Conservation (phyloP, 2,797 vertebrate genomes). For the Eulemur rubriventer region DNA sequence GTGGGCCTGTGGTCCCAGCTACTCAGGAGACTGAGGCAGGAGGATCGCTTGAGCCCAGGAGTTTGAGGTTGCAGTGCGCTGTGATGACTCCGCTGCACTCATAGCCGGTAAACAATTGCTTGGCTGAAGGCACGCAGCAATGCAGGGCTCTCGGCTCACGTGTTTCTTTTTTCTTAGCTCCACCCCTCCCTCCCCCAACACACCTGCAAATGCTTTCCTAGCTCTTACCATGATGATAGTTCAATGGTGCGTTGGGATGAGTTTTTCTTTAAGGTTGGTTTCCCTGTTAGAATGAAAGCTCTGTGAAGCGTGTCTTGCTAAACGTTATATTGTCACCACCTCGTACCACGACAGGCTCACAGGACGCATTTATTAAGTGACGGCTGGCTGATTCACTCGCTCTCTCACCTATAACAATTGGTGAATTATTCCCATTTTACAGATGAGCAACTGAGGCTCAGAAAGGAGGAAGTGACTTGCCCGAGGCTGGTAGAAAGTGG, state of each 20-base stretch:
- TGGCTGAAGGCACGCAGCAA: accelerated
- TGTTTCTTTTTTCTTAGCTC: neutral
- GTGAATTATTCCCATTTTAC: too few relatives aligned
- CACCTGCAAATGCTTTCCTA: neutral
- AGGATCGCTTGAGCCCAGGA: too few relatives aligned
- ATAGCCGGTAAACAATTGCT: neutral
- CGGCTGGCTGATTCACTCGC: too few relatives aligned
- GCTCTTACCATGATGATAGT: too few relatives aligned
- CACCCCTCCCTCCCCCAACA: neutral
- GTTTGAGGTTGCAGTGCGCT: too few relatives aligned
- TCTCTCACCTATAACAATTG: too few relatives aligned
- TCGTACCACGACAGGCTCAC: neutral
- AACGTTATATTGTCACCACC: too few relatives aligned
- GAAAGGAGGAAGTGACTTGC: neutral
- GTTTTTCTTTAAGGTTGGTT: neutral
- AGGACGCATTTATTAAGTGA: neutral
- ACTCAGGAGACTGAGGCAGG: too few relatives aligned
- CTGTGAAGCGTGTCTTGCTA: accelerated
- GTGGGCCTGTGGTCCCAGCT: too few relatives aligned
- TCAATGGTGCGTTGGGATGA: too few relatives aligned
- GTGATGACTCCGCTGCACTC: accelerated
- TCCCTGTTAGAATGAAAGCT: neutral
- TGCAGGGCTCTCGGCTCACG: too few relatives aligned
- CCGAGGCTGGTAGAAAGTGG: neutral
- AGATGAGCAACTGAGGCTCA: neutral